These are phyloP conservation scores for Motacilla tschutschensis DNA, from an alignment of 2,113 vertebrate species.

Conservation along the genomic window DNA sequence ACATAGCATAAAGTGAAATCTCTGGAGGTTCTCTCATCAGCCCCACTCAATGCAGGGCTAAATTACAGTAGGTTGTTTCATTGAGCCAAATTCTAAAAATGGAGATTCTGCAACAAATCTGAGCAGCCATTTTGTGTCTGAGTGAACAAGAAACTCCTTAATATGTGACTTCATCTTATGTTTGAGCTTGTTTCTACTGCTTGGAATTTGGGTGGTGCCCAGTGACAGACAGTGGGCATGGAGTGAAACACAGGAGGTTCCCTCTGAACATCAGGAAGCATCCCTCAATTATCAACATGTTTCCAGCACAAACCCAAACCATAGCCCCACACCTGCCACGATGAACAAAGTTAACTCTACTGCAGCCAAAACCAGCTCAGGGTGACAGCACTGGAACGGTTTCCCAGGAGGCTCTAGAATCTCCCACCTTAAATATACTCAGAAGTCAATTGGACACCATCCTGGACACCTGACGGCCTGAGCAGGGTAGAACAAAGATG, in stretches of 20 bases:
- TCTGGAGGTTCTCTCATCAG: neutral
- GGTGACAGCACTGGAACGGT: neutral
- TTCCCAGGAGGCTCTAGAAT: neutral
- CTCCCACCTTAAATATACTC: neutral
- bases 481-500: neutral
- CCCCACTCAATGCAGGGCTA: neutral
- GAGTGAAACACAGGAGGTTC: neutral
- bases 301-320: neutral
- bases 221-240: neutral
- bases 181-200: neutral
- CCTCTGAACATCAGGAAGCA: neutral
- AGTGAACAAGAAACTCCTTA: neutral
- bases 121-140: neutral
- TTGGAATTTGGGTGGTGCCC: neutral
- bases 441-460: accelerated
- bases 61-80: neutral
- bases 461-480: too few species aligned
- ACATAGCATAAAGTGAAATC: neutral
- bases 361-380: neutral
- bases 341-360: neutral
- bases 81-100: accelerated
- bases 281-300: neutral
- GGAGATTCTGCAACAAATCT: neutral
- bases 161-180: neutral
- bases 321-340: neutral